Base-by-base conservation (phyloP, 2,113 vertebrate genomes). In the Cryptotis parvus region DNA sequence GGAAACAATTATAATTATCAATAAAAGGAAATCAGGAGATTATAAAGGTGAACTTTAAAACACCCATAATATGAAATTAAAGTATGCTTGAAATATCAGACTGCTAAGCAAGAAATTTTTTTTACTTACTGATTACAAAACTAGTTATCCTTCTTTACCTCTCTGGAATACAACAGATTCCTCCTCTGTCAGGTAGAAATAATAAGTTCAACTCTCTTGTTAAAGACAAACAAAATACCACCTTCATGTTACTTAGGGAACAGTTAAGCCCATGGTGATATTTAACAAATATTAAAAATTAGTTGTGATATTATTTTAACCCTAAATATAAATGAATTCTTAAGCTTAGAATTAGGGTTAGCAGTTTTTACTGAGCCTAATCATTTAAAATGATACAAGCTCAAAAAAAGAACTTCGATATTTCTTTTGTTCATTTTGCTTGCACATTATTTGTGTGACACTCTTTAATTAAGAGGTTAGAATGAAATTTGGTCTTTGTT, bases 301-400 rank as follows among this genome's bases (percentile, higher is more conserved):
- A 77, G 31, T 14, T 52, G 35, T 39, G 16, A 73, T n/a, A n/a
- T 74, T 91, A 89, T 89, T 84, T 87, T 16, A n/a, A 84, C 11
- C 3, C 72, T n/a, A 84, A 88, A 72, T 9, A 35, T 18, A 68
- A 77, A 74, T 81, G 9, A 76, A 22, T 68, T 33, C n/a, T 89
- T 84, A 84, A 79, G 80, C 83, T 84, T 90, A 91, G 26, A 91
- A 90, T 65, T 45, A 3, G 39, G 2, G 15, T 72, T 24, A 84
- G 63, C 63, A 55, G 76, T 37, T 87, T 14, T 87, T 72, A n/a
- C 4, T 78, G 22, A 69, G 9, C 4, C 43, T 94, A 16, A 61
- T 58, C 89, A 65, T 94, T 91, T 91, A 89, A 69, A 24, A 94
- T 49, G 33, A 39, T 33, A n/a, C 85, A 93, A 88, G 0, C 9